Evolutionary conservation across 2,888 invertebrate species (phyloP).

Genomic region (Charanyca ferruginea): DNA sequence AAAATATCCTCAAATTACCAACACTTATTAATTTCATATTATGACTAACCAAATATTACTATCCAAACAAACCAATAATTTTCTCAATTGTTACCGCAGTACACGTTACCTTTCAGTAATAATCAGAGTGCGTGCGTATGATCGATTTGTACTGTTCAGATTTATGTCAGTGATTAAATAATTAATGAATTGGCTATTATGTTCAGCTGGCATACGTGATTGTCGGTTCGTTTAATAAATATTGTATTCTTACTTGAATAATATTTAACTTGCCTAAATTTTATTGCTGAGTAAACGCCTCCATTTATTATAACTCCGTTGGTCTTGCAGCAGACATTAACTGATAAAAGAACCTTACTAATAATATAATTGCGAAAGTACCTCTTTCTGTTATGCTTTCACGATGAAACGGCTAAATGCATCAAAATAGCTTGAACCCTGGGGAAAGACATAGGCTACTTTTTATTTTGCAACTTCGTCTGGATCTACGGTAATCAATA

Average conservation of each 20-base stretch:
- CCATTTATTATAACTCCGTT: not conserved
- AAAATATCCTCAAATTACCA: constrained; percentile 2
- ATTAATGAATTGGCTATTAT: constrained; percentile 47
- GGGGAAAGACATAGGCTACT: too few relatives aligned
- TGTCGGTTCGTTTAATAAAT: not conserved
- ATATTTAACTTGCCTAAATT: not conserved
- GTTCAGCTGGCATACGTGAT: constrained; percentile 16
- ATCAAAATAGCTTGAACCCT: too few relatives aligned
- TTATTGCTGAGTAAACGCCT: not conserved
- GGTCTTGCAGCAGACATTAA: too few relatives aligned
- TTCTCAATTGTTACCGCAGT: not conserved
- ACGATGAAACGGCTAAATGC: too few relatives aligned
- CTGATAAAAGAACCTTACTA: too few relatives aligned
- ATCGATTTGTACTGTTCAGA: constrained; percentile 25
- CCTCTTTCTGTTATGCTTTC: too few relatives aligned
- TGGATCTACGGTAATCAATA: too few relatives aligned
- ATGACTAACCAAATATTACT: constrained; percentile 15
- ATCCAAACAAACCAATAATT: constrained; percentile 13
- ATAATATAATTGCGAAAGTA: too few relatives aligned
- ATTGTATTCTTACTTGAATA: not conserved
- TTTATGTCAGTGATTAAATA: constrained; percentile 40
- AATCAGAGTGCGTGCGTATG: constrained; percentile 7
- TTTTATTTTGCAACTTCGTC: too few relatives aligned
- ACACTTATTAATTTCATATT: constrained; percentile 9
- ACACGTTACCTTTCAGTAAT: not conserved